Evolutionary conservation across 2,888 invertebrate genomes (phyloP), one percentile per base, ranked within the genome.

Genomic region (Eilema caniola): DNA sequence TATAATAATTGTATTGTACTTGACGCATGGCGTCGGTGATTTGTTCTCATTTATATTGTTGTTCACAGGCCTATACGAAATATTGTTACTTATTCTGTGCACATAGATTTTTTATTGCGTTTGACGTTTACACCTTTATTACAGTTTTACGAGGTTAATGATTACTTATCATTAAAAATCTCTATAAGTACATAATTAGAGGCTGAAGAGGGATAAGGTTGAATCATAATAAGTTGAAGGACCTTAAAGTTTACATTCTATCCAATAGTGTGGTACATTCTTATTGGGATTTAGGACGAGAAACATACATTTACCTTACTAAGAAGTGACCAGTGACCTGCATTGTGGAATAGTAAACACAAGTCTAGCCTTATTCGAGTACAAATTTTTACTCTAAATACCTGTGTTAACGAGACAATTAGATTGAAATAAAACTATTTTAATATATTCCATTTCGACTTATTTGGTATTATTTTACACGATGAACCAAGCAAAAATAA

Each of bases 341-440:
- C 77, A 71, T 80, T 77, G 69, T 74, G 60, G 82, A 74, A 81
- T 79, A 74, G 66, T 69, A 79, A 81, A 68, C 57, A 65, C 65
- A 25, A 1, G 59, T 25, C 20, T 41, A 23, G 7, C 76, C 68
- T 25, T 72, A 61, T 70, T 74, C 59, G 63, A 74, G 25, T 53
- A 73, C 71, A 41, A 4, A 41, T 59, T 70, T 73, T 67, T 59
- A 73, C 66, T 74, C 68, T 67, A 73, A 65, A 81, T 65, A 24
- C 37, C 64, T 33, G 53, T 60, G 57, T 70, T 69, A 60, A 72
- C 65, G 47, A 62, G 67, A 37, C 66, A 75, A 70, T 73, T 75
- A 41, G 10, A 63, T 20, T 5, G 25, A 14, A 14, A 41, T 41
- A 41, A 37, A 37, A 41, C 16, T 16, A 16, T 41, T 41, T 16